Evolutionary conservation across 2,888 invertebrate species (phyloP), one percentile per base, ranked within the genome.

Genomic region (Chrysomela aeneicollis): DNA sequence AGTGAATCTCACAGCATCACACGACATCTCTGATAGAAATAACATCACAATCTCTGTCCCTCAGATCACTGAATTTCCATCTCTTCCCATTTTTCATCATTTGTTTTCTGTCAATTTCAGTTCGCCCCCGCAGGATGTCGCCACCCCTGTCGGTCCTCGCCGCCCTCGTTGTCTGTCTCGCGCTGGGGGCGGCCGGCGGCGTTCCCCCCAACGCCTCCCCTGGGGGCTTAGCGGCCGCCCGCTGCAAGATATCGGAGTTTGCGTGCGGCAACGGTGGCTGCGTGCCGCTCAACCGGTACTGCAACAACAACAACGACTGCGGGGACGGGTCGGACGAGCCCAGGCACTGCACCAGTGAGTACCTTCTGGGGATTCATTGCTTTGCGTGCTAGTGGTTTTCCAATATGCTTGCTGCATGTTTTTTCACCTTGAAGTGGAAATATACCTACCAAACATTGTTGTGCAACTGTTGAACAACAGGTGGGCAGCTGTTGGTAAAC

Each of bases 261-360:
- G 84, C 86, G 71, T 91, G 91, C 78, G 82, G 84, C 63, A 90
- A 89, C 82, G 89, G 88, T 72, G 86, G 86, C 74, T 91, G 91
- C 78, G 84, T 91, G 67, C 84, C 87, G 50, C 85, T 90, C 72
- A 92, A 91, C 83, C 87, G 89, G 80, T 93, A 88, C 81, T 93
- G 93, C 82, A 92, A 93, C 80, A 90, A 90, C 71, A 85, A 87
- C 71, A 90, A 92, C 81, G 92, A 94, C 79, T 93, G 93, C 76
- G 92, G 92, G 0, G 93, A 93, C 79, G 87, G 89, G 2, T 90
- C 91, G 26, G 93, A 93, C 78, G 93, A 93, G 78, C 92, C 92
- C 17, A 86, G 91, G 75, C 90, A 91, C 82, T 93, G 93, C 79
- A 90, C 92, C 81, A 90, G 93, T 93, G 83, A 92, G 92, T 90